A percentile compares a stretch with the other conserved stretches of the same genome.
Evolutionary conservation across 2,797 vertebrate species (phyloP).

Genomic region (Dromococcyx pavoninus): DNA sequence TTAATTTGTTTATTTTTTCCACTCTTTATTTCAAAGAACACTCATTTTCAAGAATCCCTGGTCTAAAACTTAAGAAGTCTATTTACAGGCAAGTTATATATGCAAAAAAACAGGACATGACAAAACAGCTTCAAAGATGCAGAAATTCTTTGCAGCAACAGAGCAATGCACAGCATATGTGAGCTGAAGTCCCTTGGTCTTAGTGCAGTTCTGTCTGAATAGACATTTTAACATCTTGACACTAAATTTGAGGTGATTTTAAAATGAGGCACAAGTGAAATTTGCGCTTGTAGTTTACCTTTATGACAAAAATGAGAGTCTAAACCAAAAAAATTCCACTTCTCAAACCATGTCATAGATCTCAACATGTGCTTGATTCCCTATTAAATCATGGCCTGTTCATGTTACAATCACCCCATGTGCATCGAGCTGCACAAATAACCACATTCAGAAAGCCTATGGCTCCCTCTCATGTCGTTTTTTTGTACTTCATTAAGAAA

Average conservation of each 20-base stretch:
- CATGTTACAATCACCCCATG: fast-evolving
- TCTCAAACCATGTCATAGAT: neutral
- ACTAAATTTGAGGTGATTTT: fast-evolving
- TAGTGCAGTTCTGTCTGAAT: neutral
- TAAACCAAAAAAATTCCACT: neutral
- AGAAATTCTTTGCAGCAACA: neutral
- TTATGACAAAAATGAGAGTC: neutral
- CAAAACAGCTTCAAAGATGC: neutral
- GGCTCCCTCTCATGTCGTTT: neutral
- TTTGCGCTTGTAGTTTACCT: neutral
- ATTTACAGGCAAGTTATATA: neutral
- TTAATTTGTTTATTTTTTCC: neutral
- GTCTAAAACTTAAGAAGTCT: neutral
- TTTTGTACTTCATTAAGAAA: neutral
- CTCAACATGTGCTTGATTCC: fast-evolving
- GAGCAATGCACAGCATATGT: too few species aligned
- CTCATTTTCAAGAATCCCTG: neutral
- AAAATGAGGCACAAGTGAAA: neutral
- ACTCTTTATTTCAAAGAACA: neutral
- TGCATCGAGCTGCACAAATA: neutral
- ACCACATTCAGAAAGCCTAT: neutral
- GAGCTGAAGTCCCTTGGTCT: neutral
- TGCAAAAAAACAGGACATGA: neutral
- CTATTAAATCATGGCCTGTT: fast-evolving
- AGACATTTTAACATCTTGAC: neutral